Conservation (phyloP, 2,113 vertebrate species). For the Cyprichromis sp. region DNA sequence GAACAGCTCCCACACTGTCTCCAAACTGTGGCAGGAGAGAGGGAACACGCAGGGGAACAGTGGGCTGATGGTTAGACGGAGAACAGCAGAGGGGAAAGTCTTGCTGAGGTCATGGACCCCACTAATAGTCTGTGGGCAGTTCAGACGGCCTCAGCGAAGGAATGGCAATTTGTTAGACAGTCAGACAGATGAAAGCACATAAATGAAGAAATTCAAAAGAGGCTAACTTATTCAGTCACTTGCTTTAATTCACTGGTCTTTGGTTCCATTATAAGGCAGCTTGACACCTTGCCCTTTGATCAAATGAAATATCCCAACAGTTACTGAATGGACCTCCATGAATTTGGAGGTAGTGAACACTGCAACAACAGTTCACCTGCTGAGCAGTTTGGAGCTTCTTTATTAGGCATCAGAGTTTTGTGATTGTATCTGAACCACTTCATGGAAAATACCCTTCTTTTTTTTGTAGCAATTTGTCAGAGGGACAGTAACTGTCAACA, state of each 20-base stretch:
- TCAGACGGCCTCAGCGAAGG: not conserved
- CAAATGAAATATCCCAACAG: not conserved
- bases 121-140: slow-evolving; percentile 43
- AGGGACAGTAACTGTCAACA: not conserved
- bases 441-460: not conserved
- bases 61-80: slow-evolving; percentile 34
- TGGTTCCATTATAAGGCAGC: not conserved
- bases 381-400: not conserved
- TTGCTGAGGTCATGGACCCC: slow-evolving; percentile 53
- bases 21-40: slow-evolving; percentile 11
- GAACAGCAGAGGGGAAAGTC: slow-evolving; percentile 32
- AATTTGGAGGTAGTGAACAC: not conserved
- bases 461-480: not conserved
- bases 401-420: not conserved
- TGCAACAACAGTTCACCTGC: not conserved
- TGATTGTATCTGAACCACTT: not conserved
- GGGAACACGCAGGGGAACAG: slow-evolving; percentile 31
- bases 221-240: not conserved
- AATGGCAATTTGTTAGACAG: slow-evolving; percentile 23
- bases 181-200: slow-evolving; percentile 25
- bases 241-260: not conserved
- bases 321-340: not conserved
- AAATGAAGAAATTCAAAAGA: slow-evolving; percentile 36
- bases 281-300: not conserved
- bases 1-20: slow-evolving; percentile 68